Evolutionary conservation across 2,888 invertebrate genomes (phyloP).

Genomic region (Ormia ochracea): DNA sequence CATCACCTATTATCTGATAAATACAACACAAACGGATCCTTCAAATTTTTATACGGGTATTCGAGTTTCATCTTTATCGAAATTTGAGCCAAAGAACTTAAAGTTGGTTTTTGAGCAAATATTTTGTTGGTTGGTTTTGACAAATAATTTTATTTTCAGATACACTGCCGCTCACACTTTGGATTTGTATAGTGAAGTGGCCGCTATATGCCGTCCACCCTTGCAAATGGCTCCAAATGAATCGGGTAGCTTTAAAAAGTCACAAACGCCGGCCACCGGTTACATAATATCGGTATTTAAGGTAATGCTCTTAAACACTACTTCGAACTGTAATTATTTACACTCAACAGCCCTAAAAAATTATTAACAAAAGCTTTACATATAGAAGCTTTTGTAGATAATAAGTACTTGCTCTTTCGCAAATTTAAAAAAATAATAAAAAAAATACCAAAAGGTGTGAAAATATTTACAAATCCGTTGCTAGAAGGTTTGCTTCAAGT

Average conservation of each 20-base stretch:
- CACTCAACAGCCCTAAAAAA: neutral
- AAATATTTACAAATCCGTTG: too few species aligned
- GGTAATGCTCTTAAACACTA: slow-evolving; percentile 73
- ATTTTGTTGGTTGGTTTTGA: neutral
- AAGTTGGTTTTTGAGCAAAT: slow-evolving; percentile 68
- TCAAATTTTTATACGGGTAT: slow-evolving; percentile 90
- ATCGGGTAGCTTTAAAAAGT: slow-evolving; percentile 85
- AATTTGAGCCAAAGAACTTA: slow-evolving; percentile 88
- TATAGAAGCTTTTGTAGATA: too few species aligned
- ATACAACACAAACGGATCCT: slow-evolving; percentile 90
- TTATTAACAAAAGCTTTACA: neutral
- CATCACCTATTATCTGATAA: slow-evolving; percentile 93
- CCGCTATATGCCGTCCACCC: slow-evolving; percentile 92
- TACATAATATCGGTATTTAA: slow-evolving; percentile 95
- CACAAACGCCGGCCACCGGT: slow-evolving; percentile 88
- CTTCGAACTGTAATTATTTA: neutral
- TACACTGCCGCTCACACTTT: slow-evolving; percentile 92
- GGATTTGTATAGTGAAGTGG: slow-evolving; percentile 92
- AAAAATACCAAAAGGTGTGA: too few species aligned
- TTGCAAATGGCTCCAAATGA: slow-evolving; percentile 82
- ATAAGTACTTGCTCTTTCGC: too few species aligned
- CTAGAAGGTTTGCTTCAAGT: too few species aligned
- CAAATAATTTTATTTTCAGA: slow-evolving; percentile 72
- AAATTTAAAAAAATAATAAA: too few species aligned
- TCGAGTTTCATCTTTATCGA: slow-evolving; percentile 87